Evolutionary conservation across 1,140 invertebrate genomes (phyloP).

Genomic region (Zaprionus nigranus): DNA sequence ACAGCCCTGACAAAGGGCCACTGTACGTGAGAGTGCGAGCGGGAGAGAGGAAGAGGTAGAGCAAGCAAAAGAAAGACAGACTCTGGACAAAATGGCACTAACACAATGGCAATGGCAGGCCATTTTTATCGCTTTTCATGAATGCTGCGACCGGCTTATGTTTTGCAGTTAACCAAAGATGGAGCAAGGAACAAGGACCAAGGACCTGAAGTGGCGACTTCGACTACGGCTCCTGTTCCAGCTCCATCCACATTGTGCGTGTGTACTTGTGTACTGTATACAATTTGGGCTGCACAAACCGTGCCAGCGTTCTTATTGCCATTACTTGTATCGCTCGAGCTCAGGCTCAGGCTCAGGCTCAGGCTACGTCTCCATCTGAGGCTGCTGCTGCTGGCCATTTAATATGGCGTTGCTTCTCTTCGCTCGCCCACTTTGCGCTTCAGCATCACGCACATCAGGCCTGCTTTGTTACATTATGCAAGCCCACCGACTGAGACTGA

Average conservation of each 20-base stretch:
- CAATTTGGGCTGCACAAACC: slow-evolving; percentile 27
- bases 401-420: slow-evolving; percentile 64
- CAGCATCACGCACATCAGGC: slow-evolving; percentile 1
- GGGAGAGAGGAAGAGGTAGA: slow-evolving; percentile 34
- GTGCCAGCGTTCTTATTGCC: slow-evolving; percentile 39
- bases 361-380: not conserved
- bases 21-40: not conserved
- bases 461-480: slow-evolving; percentile 68
- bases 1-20: slow-evolving; percentile 56
- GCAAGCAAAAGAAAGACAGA: slow-evolving; percentile 20
- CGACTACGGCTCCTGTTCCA: slow-evolving; percentile 1
- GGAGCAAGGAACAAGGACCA: slow-evolving; percentile 10
- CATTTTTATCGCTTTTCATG: slow-evolving; percentile 79
- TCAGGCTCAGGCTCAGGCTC: not conserved
- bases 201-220: slow-evolving; percentile 35
- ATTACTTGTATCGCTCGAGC: slow-evolving; percentile 48
- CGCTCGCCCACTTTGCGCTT: not conserved
- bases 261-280: slow-evolving; percentile 10
- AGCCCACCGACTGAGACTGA: slow-evolving; percentile 44
- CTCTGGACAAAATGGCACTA: slow-evolving; percentile 66
- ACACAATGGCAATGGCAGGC: slow-evolving; percentile 68
- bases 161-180: slow-evolving; percentile 75
- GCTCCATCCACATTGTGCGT: not conserved
- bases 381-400: slow-evolving; percentile 45
- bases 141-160: slow-evolving; percentile 73